A percentile compares a stretch with the other conserved stretches of the same genome.
These are phyloP conservation scores for Chironomus striatipennis DNA, from an alignment of 1,140 invertebrate species.

Conservation along the genomic window DNA sequence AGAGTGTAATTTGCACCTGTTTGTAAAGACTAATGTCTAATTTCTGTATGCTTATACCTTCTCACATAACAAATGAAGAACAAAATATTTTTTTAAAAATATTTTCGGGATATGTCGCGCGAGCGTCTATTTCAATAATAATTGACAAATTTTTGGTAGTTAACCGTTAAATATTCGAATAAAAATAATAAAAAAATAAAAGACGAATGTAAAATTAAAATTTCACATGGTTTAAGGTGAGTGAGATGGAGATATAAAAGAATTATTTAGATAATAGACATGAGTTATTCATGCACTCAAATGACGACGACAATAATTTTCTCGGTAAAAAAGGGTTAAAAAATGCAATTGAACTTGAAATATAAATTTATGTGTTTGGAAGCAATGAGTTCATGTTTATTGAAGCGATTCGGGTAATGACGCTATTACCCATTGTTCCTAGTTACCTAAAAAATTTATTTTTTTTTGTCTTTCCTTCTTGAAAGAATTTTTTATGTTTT, in stretches of 20 bases:
- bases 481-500: neutral
- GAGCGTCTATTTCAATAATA: too few relatives aligned
- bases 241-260: neutral
- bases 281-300: slow-evolving; percentile 1
- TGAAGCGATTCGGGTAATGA: slow-evolving; percentile 15
- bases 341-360: slow-evolving; percentile 23
- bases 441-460: neutral
- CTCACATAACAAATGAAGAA: too few relatives aligned
- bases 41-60: too few relatives aligned
- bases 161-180: too few relatives aligned
- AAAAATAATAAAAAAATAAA: neutral
- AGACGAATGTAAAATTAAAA: neutral
- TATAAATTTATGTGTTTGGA: neutral
- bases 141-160: too few relatives aligned
- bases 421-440: slow-evolving; percentile 8
- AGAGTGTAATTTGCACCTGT: too few relatives aligned
- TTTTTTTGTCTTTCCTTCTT: neutral
- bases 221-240: neutral
- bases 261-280: neutral
- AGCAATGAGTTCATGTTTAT: slow-evolving; percentile 17
- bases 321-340: neutral
- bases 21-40: too few relatives aligned
- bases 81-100: too few relatives aligned
- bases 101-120: too few relatives aligned
- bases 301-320: neutral